Evolutionary conservation across 2,797 vertebrate species (phyloP), one percentile per base, ranked within the genome.

Genomic region (Dendrocincla fuliginosa): DNA sequence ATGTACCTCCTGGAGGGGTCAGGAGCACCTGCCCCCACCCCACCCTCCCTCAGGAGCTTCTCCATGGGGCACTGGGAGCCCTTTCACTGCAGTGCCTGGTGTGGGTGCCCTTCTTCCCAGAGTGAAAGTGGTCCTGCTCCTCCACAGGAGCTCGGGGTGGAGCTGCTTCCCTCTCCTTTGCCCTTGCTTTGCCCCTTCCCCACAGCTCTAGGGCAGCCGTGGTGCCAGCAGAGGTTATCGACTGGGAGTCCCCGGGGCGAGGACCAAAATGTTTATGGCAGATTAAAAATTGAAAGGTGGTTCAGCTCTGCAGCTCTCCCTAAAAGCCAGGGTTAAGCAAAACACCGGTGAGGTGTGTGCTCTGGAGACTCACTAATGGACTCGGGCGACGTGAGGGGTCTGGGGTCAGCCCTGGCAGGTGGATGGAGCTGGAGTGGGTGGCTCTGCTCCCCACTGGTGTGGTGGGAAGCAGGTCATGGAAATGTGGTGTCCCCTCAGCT

Each of bases 241-340:
- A 32, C 63, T 14, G 4, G 2, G 49, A 50, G 22, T 65, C 55
- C 70, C 77, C 0, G 0, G 19, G 19, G 42, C 12, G 15, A 76
- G 50, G 23, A 73, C 77, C 19, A 7, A 76, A 90, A 81, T 92
- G 79, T 96, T 97, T 87, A 96, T 57, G 74, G 71, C 65, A 65
- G 78, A 94, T 97, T 64, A 97, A 97, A 97, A 90, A 96, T 91
- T 83, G 79, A 92, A 78, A 79, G 46, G 18, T 53, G 52, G 30
- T 53, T 30, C 52, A 53, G 75, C 76, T 88, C 73, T 83, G 82
- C 92, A 59, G 60, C 88, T 84, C 47, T 95, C n/a, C 86, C 71
- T 96, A 85, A 96, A 95, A 97, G 95, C 93, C 0, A 0, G 52
- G 82, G 64, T 73, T 37, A 63, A 37, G 86, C 70, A 61, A 19